Evolutionary conservation across 2,113 vertebrate genomes (phyloP), one percentile per base, ranked within the genome.

Genomic region (Brachypteracias leptosomus): DNA sequence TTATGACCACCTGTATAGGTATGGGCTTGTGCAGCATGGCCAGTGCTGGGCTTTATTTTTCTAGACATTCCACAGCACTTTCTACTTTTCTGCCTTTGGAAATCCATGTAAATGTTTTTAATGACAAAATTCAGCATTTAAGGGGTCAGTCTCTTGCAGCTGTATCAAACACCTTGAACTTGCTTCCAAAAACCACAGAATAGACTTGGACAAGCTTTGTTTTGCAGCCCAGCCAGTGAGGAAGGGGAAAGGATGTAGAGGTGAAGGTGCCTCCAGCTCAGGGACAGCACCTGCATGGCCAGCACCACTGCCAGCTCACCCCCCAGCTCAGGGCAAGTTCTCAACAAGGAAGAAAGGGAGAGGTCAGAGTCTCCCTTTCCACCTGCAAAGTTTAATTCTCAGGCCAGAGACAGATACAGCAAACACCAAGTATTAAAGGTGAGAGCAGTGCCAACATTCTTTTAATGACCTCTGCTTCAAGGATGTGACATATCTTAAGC

Each of bases 11-110:
- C 62, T 29, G 16, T 8, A 13, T 7, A 18, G 15, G 6, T 24
- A 21, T 1, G 9, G 66, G 36, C 24, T 58, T 19, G 14, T 1
- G 2, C 44, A 52, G n/a, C 7, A 2, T 4, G 5, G n/a, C 7
- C 21, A 10, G 13, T 8, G 22, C 26, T 42, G 49, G 47, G 9
- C 35, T 62, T 11, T 2, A 0, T 33, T 46, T 14, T 15, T 47
- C 13, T 46, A 35, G 38, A 8, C 54, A 31, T 61, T 21, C 35
- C 42, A 46, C 25, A 74, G 38, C 20, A 31, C 38, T 61, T 62
- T 6, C 12, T 58, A 14, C 47, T 33, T 38, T 49, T 33, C 68
- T 67, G 40, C 54, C 62, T 36, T 70, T 49, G 47, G 18, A 87
- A 87, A 75, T 40, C 11, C 29, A 13, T 31, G 19, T 7, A 52